A percentile compares a stretch with the other conserved stretches of the same genome.
phyloP scores from a whole-genome alignment of 2,113 vertebrate genomes.

The Hassar affinis region DNA sequence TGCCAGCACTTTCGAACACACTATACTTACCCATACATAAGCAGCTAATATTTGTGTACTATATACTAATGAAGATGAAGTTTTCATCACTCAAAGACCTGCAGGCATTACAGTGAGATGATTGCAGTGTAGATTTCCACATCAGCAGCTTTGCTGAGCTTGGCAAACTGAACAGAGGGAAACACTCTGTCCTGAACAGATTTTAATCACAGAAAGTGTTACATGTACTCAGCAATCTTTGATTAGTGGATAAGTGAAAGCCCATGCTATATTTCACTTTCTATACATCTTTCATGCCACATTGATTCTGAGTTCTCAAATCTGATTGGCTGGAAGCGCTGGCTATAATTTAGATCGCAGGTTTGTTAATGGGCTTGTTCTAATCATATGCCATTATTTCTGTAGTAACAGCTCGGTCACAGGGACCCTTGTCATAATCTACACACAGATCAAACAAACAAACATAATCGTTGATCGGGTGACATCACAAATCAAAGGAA shows the following conservation, averaged over 20 bases:
- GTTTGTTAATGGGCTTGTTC: not conserved
- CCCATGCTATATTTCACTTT: not conserved
- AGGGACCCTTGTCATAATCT: not conserved
- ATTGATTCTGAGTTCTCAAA: not conserved
- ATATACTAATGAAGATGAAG: slow-evolving; percentile 12
- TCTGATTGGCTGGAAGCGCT: not conserved
- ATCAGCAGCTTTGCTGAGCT: slow-evolving; percentile 34
- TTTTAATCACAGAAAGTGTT: slow-evolving; percentile 35
- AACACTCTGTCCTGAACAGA: slow-evolving; percentile 26
- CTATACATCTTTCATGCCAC: not conserved
- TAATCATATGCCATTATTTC: not conserved
- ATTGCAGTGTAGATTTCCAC: slow-evolving; percentile 32
- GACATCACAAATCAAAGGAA: too few species aligned
- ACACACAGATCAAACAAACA: not conserved
- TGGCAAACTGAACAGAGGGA: not conserved
- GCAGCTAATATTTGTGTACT: slow-evolving; percentile 20
- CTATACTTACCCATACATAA: not conserved
- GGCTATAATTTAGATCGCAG: not conserved
- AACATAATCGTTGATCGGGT: not conserved
- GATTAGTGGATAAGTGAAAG: not conserved
- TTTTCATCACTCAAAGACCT: slow-evolving; percentile 23
- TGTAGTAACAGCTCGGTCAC: too few species aligned
- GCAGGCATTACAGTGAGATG: not conserved
- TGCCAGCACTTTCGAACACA: not conserved
- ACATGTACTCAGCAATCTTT: not conserved